Conservation (phyloP, 2,888 invertebrate species). For the Lycophotia porphyrea region DNA sequence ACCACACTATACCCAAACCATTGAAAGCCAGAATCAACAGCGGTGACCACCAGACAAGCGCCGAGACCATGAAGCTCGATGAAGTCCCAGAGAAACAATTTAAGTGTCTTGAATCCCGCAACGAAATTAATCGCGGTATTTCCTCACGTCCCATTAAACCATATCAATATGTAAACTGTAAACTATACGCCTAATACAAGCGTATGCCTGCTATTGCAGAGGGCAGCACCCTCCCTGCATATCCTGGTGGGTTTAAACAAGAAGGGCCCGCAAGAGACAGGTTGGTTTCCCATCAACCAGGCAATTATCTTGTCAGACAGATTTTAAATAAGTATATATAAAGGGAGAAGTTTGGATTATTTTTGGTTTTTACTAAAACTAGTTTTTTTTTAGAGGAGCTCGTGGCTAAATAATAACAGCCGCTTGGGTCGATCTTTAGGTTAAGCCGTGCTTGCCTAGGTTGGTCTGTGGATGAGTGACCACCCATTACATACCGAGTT, state of each 20-base stretch:
- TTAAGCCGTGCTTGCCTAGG: no score
- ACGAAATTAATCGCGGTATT: background rate
- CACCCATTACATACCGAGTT: no score
- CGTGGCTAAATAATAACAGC: no score
- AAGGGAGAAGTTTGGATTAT: background rate
- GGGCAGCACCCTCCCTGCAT: slow-evolving; percentile 41
- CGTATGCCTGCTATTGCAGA: slow-evolving; percentile 14
- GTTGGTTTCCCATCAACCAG: slow-evolving; percentile 53
- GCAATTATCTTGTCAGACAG: slow-evolving; percentile 49
- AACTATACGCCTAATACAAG: slow-evolving; percentile 24
- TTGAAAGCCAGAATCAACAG: background rate
- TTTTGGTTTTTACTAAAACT: background rate
- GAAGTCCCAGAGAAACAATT: background rate
- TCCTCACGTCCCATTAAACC: slow-evolving; percentile 1
- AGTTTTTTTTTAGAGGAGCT: no score
- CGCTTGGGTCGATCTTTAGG: no score
- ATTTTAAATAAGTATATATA: slow-evolving; percentile 34
- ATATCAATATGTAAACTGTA: slow-evolving; percentile 36
- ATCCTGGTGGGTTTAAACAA: slow-evolving; percentile 23
- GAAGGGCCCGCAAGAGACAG: slow-evolving; percentile 50
- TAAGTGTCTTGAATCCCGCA: background rate
- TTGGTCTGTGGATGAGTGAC: no score
- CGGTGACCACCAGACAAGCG: background rate
- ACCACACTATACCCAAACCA: background rate
- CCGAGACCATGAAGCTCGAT: background rate